Evolutionary conservation across 23 tunicate species (phyloP), one percentile per base, ranked within the genome.

Genomic region (Halocynthia roretzi): DNA sequence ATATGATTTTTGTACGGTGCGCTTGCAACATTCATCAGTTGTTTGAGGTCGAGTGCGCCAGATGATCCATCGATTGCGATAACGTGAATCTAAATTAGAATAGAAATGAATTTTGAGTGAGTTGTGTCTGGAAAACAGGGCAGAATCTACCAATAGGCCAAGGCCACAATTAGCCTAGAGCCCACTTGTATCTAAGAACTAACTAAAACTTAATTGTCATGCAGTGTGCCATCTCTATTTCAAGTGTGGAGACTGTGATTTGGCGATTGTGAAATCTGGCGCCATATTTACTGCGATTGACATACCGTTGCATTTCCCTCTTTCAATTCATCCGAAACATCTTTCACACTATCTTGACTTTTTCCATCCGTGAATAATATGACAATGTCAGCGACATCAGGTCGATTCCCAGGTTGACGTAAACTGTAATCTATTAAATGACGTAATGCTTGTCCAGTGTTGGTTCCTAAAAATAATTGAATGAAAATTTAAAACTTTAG

Each of bases 301-400:
- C 91, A 65, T 58, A 87, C 93, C 77, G 83, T 87, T 10, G 77
- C 86, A 15, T 61, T 67, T 7, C 23, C 53, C 55, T 53, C 72
- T 51, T 78, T 82, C 11, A 87, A 52, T 23, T 20, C 10, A 63
- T 82, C 62, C 5, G 83, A 82, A 6, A 83, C 77, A 15, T 19
- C 68, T 49, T 60, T 72, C 19, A 87, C 87, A 51, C 82, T 81
- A 64, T 87, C 93, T 22, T 82, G 73, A 53, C 93, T 87, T 49
- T 10, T 52, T 51, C 74, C 87, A 56, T 87, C 81, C n/a, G 85
- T 82, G 56, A 87, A 53, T 6, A 87, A 80, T 53, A 87, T 82
- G 67, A 87, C 87, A 81, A 67, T 53, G 67, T 87, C 93, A 22
- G 62, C 19, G 6, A 72, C 93, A 52, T 82, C 83, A 15, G 75